Evolutionary conservation across 2,888 invertebrate species (phyloP), one percentile per base, ranked within the genome.

Genomic region (Mermis nigrescens): DNA sequence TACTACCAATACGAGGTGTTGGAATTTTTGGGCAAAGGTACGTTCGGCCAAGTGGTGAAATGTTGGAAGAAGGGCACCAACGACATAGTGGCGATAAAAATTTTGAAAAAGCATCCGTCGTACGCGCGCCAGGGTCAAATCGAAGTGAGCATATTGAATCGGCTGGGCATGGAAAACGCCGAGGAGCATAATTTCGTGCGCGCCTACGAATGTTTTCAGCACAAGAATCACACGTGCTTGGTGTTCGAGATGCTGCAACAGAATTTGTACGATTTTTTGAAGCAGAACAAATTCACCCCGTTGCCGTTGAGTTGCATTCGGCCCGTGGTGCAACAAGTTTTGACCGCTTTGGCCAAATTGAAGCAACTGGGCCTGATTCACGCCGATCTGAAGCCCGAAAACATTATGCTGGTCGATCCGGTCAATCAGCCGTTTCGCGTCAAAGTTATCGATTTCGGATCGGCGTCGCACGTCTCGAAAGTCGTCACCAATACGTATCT

Each of bases 31-130:
- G 98, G 98, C 68, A 84, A 98, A 68, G 98, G 98, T 71, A 98
- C 95, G 67, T 98, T 98, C 79, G 95, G 95, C 66, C 82, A 84
- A 76, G 98, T 99, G 73, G 98, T 98, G 73, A 99, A 99, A 79
- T 99, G 98, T 78, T 98, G 98, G 95, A 98, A 99, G 79, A 94
- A 95, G 76, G 95, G 95, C 75, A 98, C 98, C 70, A 98, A 92
- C 75, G 95, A 99, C 78, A 95, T 99, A 74, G 95, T 98, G 71
- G 98, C 98, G 74, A 98, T 99, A 76, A 99, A 99, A 80, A 99
- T 99, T 75, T 80, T 99, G 62, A 99, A 99, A 80, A 99, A 99
- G 80, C 98, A 99, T 79, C 98, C 98, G 66, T 95, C 94, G 69
- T 99, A 99, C 79, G 95, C 95, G 66, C 83, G 98, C 71, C 98